Percentiles rank a stretch among this genome's conserved stretches.
phyloP scores from a whole-genome alignment of 2,113 vertebrate genomes.

The Otus sunia region DNA sequence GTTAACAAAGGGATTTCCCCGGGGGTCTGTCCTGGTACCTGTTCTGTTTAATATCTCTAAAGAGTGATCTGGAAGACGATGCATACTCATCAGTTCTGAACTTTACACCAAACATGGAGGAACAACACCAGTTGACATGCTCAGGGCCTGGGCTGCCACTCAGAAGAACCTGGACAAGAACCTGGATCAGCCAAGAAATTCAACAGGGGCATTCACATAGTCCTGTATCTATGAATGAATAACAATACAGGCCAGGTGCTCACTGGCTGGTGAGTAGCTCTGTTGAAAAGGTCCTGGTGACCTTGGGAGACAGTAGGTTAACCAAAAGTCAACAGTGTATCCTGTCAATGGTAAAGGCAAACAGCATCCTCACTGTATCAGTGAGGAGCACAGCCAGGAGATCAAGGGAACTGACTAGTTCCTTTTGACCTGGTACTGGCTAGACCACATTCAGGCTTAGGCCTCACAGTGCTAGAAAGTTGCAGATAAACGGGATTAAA shows the following conservation, averaged over 20 bases:
- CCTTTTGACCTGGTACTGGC: background rate
- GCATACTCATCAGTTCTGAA: background rate
- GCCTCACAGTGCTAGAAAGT: background rate
- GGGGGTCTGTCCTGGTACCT: background rate
- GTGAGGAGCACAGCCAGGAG: background rate
- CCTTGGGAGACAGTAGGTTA: background rate
- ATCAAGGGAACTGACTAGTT: too few relatives aligned
- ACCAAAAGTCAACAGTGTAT: background rate
- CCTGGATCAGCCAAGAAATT: background rate
- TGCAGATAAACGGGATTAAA: background rate
- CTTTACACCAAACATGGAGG: background rate
- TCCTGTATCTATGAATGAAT: background rate
- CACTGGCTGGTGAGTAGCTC: background rate
- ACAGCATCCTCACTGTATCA: background rate
- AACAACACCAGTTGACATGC: background rate
- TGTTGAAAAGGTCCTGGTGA: background rate
- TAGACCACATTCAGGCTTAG: background rate
- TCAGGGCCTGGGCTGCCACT: background rate
- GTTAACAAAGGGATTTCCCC: background rate
- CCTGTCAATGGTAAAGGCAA: background rate
- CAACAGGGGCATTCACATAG: too few relatives aligned
- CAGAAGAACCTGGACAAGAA: background rate
- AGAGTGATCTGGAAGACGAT: background rate
- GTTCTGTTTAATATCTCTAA: background rate
- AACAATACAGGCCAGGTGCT: background rate